These are phyloP conservation scores for Lysandra coridon DNA, from an alignment of 2,888 invertebrate species.

Conservation along the genomic window DNA sequence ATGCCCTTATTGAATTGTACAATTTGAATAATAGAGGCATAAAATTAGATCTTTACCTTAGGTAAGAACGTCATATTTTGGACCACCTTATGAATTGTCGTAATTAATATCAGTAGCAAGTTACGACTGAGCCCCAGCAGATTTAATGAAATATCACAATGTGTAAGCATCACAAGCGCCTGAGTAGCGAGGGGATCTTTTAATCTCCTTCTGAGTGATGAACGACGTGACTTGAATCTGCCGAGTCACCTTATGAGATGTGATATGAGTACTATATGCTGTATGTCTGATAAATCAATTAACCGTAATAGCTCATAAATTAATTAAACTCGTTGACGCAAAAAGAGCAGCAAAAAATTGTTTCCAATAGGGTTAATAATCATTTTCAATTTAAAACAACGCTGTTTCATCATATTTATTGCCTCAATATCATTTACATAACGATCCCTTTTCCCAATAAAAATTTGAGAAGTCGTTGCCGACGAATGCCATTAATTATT, in stretches of 20 bases:
- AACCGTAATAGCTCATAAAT: neutral
- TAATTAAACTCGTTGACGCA: neutral
- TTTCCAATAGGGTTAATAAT: neutral
- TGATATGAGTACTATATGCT: conserved; percentile 27
- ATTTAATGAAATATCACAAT: conserved; percentile 28
- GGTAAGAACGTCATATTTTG: neutral
- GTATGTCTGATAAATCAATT: conserved; percentile 24
- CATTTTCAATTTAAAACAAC: neutral
- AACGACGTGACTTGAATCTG: conserved; percentile 38
- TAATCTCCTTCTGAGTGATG: conserved; percentile 35
- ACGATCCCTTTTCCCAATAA: conserved; percentile 23
- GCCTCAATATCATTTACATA: conserved; percentile 29
- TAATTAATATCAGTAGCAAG: conserved; percentile 9
- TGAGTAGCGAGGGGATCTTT: conserved; percentile 23
- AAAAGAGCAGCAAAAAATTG: neutral
- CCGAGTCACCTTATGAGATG: conserved; percentile 37
- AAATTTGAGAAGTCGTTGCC: conserved; percentile 8
- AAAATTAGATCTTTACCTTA: neutral
- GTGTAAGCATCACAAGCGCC: conserved; percentile 1
- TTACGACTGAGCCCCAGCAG: conserved; percentile 19
- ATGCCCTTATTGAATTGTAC: neutral
- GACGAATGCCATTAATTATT: conserved; percentile 25
- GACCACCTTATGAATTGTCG: neutral
- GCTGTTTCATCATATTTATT: conserved; percentile 17
- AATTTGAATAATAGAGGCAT: too few species aligned